A percentile compares a stretch with the other conserved stretches of the same genome.
These are phyloP conservation scores for Empis livida DNA, from an alignment of 2,888 invertebrate genomes.

Conservation along the genomic window DNA sequence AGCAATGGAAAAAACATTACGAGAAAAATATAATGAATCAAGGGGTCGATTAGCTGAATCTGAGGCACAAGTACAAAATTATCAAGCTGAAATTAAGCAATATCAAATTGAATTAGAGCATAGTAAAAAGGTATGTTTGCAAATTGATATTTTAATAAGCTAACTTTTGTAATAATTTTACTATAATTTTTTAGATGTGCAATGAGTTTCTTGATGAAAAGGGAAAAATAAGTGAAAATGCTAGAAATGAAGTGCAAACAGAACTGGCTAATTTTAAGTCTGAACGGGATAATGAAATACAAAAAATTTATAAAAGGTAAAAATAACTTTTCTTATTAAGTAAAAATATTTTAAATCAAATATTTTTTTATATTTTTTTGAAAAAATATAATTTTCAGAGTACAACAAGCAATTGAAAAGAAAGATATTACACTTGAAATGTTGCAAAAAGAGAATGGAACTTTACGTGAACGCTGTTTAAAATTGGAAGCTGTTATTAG, in stretches of 20 bases:
- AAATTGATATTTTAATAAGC: too few relatives aligned
- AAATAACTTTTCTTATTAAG: slow-evolving; percentile 14
- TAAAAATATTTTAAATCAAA: slow-evolving; percentile 8
- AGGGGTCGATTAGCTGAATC: slow-evolving; percentile 50
- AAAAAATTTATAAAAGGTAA: slow-evolving; percentile 67
- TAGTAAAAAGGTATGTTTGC: slow-evolving; percentile 50
- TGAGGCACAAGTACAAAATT: slow-evolving; percentile 46
- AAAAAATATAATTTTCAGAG: slow-evolving; percentile 38
- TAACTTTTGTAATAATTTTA: too few relatives aligned
- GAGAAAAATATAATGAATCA: slow-evolving; percentile 51
- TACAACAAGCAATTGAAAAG: slow-evolving; percentile 65
- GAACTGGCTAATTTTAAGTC: slow-evolving; percentile 49
- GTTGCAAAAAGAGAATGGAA: slow-evolving; percentile 54
- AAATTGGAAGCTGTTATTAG: slow-evolving; percentile 63
- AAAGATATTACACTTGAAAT: slow-evolving; percentile 66
- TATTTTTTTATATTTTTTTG: neutral
- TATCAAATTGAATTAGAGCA: slow-evolving; percentile 52
- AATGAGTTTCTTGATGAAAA: slow-evolving; percentile 43
- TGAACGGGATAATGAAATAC: slow-evolving; percentile 62
- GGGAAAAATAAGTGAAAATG: slow-evolving; percentile 42
- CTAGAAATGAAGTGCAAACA: slow-evolving; percentile 47
- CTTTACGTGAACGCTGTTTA: slow-evolving; percentile 56
- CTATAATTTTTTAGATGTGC: slow-evolving; percentile 27
- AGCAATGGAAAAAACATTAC: slow-evolving; percentile 49
- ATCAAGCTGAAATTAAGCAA: slow-evolving; percentile 48